Evolutionary conservation across 2,888 invertebrate genomes (phyloP), one percentile per base, ranked within the genome.

Genomic region (Zele albiditarsus): DNA sequence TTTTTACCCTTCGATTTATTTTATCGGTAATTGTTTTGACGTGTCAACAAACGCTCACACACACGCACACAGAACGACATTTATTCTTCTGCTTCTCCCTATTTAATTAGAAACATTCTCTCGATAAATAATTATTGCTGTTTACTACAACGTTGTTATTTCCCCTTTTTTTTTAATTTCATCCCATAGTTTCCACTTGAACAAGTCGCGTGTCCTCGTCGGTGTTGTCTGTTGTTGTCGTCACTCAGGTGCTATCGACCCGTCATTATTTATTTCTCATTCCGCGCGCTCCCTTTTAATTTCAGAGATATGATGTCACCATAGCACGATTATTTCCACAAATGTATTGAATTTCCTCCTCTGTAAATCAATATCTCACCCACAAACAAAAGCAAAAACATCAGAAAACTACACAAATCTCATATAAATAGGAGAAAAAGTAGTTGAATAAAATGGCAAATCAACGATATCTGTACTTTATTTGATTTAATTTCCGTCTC

Each of bases 121-220:
- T 53, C 53, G 31, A 63, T 63, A 63, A 63, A 63, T 63, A 33
- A 63, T 63, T 63, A 20, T 53, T 12, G 4, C n/a, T 23, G 33
- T 63, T 31, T n/a, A 38, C 12, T 12, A 38, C 20, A 38, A 38
- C 38, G 20, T 28, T 60, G 60, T 60, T 60, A 60, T 63, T 31
- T 20, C n/a, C 20, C 33, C 16, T 63, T 38, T 63, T 20, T 33
- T 20, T 62, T 14, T 31, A 3, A 33, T 53, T 20, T 6, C 5
- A 20, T 20, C 8, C n/a, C n/a, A 10, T 53, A 53, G 20, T 53
- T 53, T 53, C 53, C 53, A 53, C 20, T 53, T 53, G 53, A 53
- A 53, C 28, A n/a, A 63, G 8, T 63, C 38, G 63, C 38, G 23
- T 63, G 63, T 63, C 38, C 33, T 38, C 63, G 12, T 38, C 12